These are phyloP conservation scores for Otolemur garnettii DNA, from an alignment of 2,113 vertebrate species.

Conservation along the genomic window DNA sequence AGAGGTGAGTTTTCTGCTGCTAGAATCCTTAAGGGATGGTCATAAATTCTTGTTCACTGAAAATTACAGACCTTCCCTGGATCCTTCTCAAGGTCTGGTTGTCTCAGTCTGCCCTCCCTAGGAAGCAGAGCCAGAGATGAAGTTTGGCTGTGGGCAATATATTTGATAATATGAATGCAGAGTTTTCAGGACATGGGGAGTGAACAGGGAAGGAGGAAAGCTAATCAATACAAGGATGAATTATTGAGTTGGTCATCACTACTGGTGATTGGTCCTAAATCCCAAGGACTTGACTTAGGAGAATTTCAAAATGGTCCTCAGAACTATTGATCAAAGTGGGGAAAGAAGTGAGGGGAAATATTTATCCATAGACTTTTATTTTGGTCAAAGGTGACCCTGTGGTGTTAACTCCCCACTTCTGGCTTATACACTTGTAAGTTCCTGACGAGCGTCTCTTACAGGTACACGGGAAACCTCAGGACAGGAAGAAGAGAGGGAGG, in stretches of 20 bases:
- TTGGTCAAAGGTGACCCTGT: neutral
- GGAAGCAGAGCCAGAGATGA: neutral
- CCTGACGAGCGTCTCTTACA: neutral
- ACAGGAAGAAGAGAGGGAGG: neutral
- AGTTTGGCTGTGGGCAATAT: neutral
- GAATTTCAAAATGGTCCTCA: neutral
- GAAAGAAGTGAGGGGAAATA: neutral
- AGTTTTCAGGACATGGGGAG: neutral
- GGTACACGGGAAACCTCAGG: no score
- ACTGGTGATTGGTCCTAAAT: constrained; percentile 1
- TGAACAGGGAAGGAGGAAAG: neutral
- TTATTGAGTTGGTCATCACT: neutral
- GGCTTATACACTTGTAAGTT: neutral
- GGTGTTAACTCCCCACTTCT: neutral
- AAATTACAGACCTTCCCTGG: neutral
- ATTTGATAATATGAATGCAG: neutral
- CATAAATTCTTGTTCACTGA: neutral
- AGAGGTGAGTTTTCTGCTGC: neutral
- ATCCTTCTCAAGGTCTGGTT: neutral
- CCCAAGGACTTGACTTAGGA: constrained; percentile 15
- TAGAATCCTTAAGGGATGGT: neutral
- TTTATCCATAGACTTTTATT: neutral
- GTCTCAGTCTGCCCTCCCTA: neutral
- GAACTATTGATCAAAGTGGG: constrained; percentile 19
- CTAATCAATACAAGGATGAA: neutral